These are phyloP conservation scores for Stenurella melanura DNA, from an alignment of 2,888 invertebrate genomes.

Conservation along the genomic window DNA sequence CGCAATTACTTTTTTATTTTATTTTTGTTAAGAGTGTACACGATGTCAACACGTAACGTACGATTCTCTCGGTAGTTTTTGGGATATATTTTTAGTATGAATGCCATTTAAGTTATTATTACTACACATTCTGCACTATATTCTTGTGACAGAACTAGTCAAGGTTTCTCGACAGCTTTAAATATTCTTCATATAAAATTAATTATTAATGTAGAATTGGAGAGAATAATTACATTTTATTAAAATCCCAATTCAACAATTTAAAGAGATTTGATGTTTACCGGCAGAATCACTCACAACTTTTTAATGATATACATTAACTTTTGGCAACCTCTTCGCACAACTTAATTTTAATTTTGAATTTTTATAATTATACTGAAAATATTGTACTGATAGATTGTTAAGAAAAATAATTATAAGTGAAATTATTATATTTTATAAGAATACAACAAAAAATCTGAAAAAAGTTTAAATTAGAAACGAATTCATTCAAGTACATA, in stretches of 20 bases:
- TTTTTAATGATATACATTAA: neutral
- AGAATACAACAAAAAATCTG: slow-evolving; percentile 23
- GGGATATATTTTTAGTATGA: too few relatives aligned
- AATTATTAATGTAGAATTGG: neutral
- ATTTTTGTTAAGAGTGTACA: too few relatives aligned
- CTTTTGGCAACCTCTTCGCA: slow-evolving; percentile 1
- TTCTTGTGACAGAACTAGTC: too few relatives aligned
- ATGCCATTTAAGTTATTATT: too few relatives aligned
- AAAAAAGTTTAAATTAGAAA: slow-evolving; percentile 21
- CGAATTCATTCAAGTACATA: slow-evolving; percentile 21
- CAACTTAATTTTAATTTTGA: neutral
- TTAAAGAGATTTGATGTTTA: neutral
- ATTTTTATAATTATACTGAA: slow-evolving; percentile 20
- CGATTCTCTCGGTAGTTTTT: too few relatives aligned
- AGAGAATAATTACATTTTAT: neutral
- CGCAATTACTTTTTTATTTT: too few relatives aligned
- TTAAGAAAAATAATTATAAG: slow-evolving; percentile 45
- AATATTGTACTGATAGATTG: slow-evolving; percentile 50
- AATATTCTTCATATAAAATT: neutral
- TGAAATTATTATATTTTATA: slow-evolving; percentile 51
- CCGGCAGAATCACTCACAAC: neutral
- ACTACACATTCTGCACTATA: too few relatives aligned
- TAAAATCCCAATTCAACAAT: neutral
- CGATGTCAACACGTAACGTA: too few relatives aligned
- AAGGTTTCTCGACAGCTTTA: too few relatives aligned